phyloP scores from a whole-genome alignment of 2,113 vertebrate genomes.

The Trochalopteron elliotii region DNA sequence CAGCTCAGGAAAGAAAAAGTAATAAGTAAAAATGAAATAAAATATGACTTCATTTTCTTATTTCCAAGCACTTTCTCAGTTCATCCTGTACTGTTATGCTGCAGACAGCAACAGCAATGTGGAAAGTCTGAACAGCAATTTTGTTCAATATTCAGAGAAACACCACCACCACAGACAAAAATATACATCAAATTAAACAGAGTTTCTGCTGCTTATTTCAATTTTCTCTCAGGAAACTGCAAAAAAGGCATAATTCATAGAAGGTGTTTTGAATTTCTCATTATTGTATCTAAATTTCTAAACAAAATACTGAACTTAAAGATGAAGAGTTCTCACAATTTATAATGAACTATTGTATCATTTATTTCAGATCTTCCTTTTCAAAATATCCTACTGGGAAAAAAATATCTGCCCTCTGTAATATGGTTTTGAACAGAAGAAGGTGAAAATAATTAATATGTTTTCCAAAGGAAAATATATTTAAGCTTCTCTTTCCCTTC shows the following conservation, averaged over 20 bases:
- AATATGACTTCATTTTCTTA: background rate
- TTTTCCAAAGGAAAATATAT: background rate
- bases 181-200: background rate
- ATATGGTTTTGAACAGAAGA: background rate
- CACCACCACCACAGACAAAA: background rate
- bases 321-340: too few species aligned
- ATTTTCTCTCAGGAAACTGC: background rate
- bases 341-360: too few species aligned
- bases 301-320: background rate
- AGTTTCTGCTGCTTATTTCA: background rate
- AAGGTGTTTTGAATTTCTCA: background rate
- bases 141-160: background rate
- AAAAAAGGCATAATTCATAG: background rate
- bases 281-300: background rate
- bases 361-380: background rate
- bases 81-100: background rate
- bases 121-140: background rate
- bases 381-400: background rate
- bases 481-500: background rate
- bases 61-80: background rate
- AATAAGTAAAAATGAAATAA: background rate
- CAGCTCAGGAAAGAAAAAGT: background rate
- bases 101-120: background rate
- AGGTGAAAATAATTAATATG: background rate
- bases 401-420: background rate